These are phyloP conservation scores for Spodoptera litura DNA, from an alignment of 1,140 invertebrate species.

Conservation along the genomic window DNA sequence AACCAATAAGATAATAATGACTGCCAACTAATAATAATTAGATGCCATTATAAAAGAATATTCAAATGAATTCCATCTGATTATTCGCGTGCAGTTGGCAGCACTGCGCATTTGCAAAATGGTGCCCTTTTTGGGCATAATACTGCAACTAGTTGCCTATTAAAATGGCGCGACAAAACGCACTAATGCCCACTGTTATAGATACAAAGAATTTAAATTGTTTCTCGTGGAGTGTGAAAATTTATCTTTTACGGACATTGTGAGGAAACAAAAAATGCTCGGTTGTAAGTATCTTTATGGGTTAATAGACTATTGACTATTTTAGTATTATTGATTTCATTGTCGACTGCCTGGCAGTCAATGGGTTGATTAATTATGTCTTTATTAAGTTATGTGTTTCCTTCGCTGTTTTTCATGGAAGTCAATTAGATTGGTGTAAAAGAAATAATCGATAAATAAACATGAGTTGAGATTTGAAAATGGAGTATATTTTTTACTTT, in stretches of 20 bases:
- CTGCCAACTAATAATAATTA: constrained; percentile 18
- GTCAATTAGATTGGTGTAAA: too few relatives aligned
- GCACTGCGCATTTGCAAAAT: constrained; percentile 15
- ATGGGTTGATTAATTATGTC: constrained; percentile 9
- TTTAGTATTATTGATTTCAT: constrained; percentile 37
- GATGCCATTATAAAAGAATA: constrained; percentile 5
- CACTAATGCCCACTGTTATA: constrained; percentile 27
- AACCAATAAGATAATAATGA: neutral
- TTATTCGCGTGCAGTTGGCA: neutral
- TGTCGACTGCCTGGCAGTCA: neutral
- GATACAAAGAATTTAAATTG: constrained; percentile 47
- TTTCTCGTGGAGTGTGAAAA: constrained; percentile 51
- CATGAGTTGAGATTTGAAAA: too few relatives aligned
- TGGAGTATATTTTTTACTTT: too few relatives aligned
- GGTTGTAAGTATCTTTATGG: neutral
- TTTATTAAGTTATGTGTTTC: neutral
- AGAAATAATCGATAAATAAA: too few relatives aligned
- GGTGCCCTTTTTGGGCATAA: constrained; percentile 29
- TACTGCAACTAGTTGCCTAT: constrained; percentile 43
- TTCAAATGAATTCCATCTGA: constrained; percentile 16
- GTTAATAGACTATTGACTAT: constrained; percentile 27
- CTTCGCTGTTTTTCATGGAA: neutral
- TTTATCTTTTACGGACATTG: constrained; percentile 46
- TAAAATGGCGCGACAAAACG: constrained; percentile 42
- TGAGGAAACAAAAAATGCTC: neutral